Evolutionary conservation across 2,113 vertebrate genomes (phyloP), one percentile per base, ranked within the genome.

Genomic region (Micromys minutus): DNA sequence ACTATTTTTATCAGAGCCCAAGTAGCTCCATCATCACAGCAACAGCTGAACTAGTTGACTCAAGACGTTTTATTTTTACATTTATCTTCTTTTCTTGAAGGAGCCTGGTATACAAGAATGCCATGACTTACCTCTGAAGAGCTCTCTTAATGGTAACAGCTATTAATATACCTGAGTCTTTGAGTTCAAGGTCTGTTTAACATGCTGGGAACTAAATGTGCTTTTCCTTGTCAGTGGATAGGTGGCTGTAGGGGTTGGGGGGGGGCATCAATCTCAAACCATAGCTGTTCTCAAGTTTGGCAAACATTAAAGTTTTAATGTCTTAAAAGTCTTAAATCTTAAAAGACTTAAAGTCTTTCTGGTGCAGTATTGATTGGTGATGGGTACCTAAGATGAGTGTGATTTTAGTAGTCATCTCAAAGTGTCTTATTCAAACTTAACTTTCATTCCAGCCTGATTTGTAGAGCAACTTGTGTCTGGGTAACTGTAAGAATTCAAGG

Each of bases 351-450:
- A n/a, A n/a, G n/a, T 89, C 83, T 93, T 92, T 75, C 75, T 19
- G 74, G 42, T 26, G 55, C 0, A 29, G 42, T 93, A 92, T 90
- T 45, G 88, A 93, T 59, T 24, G 39, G n/a, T 71, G 29, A 42
- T 90, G 52, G 86, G 84, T 50, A 89, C 22, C 67, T 93, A 67
- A 77, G 72, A 57, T 42, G 31, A 69, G 26, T 45, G 42, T 42
- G 72, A 52, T 69, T 83, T 85, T 39, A 95, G n/a, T 55, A 19
- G 75, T 84, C 45, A 45, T 55, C 34, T 88, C 36, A 83, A 83
- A 77, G 5, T 36, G 69, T 93, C 71, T 90, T 77, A 92, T 94
- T 75, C 81, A 96, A 95, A 89, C 39, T 90, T 81, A 90, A 21
- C 71, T 65, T 93, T n/a, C 67, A 31, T 29, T 42, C 7, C 74